Base-by-base conservation (phyloP, 2,797 vertebrate species). In the Melanotaenia maccullochi region DNA sequence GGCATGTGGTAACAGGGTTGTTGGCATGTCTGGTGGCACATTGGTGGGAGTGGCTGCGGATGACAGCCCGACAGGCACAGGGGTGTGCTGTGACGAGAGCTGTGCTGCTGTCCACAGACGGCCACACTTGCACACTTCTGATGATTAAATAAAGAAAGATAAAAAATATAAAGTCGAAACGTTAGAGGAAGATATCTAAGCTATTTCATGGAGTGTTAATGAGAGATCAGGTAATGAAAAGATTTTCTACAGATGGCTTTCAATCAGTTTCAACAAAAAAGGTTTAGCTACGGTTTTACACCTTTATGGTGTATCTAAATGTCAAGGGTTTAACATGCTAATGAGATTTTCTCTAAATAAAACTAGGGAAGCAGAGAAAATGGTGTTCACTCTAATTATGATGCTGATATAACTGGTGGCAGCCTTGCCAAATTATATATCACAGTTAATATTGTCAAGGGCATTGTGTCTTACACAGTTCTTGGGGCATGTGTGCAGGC, bases 121-220 rank as follows among this genome's bases (percentile, higher is more conserved):
- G 81, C 90, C 59, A 62, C 73, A 62, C 89, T 89, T 14, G 89
- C 81, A 81, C 86, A 75, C 68, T 88, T 93, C 93, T 93, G 92
- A 90, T 85, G 78, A 81, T 65, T 38, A 75, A 68, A 59, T 36
- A 63, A 14, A 60, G 22, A 40, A 32, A 56, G 28, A 72, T 82
- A 82, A 44, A 85, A 65, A 85, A 70, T 76, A 85, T 51, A 22
- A 73, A 66, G 61, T 52, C 66, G n/a, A 75, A 85, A 84, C 44
- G 67, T 78, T 68, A 88, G 49, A 82, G 22, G 42, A 67, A 7
- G 44, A 59, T 9, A 79, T 65, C 28, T 32, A n/a, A 57, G 20
- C 49, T 14, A 38, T 33, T 55, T 61, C 66, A n/a, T 11, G n/a
- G 57, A 44, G 35, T 38, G 56, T 65, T 32, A 20, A 76, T 75